phyloP scores from a whole-genome alignment of 2,113 vertebrate genomes.

The Fukomys damarensis region DNA sequence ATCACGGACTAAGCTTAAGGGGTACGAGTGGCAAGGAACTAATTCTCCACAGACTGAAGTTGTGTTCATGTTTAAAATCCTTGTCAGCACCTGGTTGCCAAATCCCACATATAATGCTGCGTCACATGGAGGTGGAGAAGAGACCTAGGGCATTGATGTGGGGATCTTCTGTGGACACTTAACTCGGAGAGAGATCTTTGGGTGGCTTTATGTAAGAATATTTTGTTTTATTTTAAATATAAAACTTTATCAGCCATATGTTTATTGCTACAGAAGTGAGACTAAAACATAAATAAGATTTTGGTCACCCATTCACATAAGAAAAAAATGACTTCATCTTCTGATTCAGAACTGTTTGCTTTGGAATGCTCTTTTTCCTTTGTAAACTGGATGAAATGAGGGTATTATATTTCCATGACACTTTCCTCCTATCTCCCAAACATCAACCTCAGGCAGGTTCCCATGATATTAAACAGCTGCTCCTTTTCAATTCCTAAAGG shows the following conservation, averaged over 20 bases:
- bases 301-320: not conserved
- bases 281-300: conserved; percentile 10
- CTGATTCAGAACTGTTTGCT: not conserved
- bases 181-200: not conserved
- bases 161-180: not conserved
- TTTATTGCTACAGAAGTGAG: conserved; percentile 16
- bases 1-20: not conserved
- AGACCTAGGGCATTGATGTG: not conserved
- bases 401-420: conserved; percentile 10
- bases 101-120: not conserved
- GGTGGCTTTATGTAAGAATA: not conserved
- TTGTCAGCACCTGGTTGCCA: not conserved
- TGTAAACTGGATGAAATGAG: conserved; percentile 1
- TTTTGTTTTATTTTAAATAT: conserved; percentile 7
- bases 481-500: conserved; percentile 15
- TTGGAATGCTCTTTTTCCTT: conserved; percentile 10
- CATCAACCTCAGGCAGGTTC: not conserved
- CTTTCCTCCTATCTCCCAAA: not conserved
- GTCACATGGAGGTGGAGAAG: not conserved
- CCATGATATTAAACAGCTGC: conserved; percentile 16
- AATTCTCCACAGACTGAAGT: not conserved
- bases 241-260: not conserved
- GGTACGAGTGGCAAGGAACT: not conserved
- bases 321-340: not conserved
- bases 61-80: not conserved